Evolutionary conservation across 1,140 invertebrate species (phyloP), one percentile per base, ranked within the genome.

Genomic region (Leptoteleia sp.): DNA sequence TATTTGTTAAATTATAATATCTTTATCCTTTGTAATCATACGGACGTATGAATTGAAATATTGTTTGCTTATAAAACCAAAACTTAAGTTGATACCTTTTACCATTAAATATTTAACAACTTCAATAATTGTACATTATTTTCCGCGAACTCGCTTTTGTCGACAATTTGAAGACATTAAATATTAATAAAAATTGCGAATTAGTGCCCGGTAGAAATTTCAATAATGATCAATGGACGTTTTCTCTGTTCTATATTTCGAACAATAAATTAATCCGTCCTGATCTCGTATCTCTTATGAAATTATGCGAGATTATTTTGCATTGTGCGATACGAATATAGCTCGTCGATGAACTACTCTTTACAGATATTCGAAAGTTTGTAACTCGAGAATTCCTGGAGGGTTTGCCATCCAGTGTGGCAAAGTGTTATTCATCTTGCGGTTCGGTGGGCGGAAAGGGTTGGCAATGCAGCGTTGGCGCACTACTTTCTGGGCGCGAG

Each of bases 341-440:
- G 40, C 22, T 48, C 42, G 31, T 31, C 52, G 40, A 64, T 70
- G 13, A 73, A 64, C 42, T 55, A 42, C 52, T 75, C 59, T 65
- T 75, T 40, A 37, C 43, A 33, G 71, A 50, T 59, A 75, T 75
- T 65, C 19, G 29, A 55, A 68, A 76, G 64, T 68, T 76, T 27
- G 27, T 25, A 76, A 62, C 62, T 55, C 48, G 48, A 38, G 55
- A 55, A 76, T 68, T 76, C 55, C 62, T 75, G 22, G 42, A 65
- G 64, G 67, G 42, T 64, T 79, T 50, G 55, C 47, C 35, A 71
- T 62, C 47, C 37, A 40, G 33, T 37, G 38, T 27, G 33, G 37
- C 25, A 52, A 61, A 73, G 65, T 75, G 48, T 77, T 79, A 79
- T 76, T 75, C 62, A 72, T 76, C 71, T 75, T 76, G 72, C 65